Evolutionary conservation across 92 coral and sea anemone genomes (phyloP).

Genomic region (Zoanthus gigantus): DNA sequence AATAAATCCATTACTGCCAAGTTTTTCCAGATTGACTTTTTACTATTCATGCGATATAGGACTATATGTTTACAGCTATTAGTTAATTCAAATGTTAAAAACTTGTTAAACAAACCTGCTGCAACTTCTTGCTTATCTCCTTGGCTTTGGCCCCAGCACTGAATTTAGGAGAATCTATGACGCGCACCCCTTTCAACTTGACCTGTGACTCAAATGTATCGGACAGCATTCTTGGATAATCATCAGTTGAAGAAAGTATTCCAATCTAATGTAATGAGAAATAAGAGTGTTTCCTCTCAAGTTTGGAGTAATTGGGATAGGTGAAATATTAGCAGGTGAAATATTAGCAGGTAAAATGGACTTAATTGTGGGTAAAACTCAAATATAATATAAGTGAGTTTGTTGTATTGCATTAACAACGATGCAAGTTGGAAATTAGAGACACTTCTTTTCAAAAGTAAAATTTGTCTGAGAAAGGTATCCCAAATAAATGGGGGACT

Average conservation of each 20-base stretch:
- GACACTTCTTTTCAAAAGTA: no score
- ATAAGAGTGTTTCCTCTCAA: background rate
- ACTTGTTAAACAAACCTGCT: conserved; percentile 69
- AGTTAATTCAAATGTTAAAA: background rate
- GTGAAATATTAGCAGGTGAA: background rate
- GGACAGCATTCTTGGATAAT: conserved; percentile 77
- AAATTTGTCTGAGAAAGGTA: no score
- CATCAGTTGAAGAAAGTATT: conserved; percentile 85
- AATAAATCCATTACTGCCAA: no score
- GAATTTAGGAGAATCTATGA: conserved; percentile 82
- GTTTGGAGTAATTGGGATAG: background rate
- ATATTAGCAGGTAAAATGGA: background rate
- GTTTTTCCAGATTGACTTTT: no score
- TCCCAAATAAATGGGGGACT: no score
- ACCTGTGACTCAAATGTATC: conserved; percentile 86
- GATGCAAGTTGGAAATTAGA: no score
- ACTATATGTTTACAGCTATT: background rate
- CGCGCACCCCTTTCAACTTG: conserved; percentile 80
- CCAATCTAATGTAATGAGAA: conserved; percentile 74
- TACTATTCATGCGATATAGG: no score
- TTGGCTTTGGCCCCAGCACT: conserved; percentile 76
- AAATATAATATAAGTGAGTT: no score
- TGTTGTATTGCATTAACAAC: no score
- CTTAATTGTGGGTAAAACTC: background rate
- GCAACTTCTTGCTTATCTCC: conserved; percentile 82